Percentiles rank a stretch among this genome's conserved stretches.
phyloP scores from a whole-genome alignment of 2,888 invertebrate species.

The Papilio elwesi region DNA sequence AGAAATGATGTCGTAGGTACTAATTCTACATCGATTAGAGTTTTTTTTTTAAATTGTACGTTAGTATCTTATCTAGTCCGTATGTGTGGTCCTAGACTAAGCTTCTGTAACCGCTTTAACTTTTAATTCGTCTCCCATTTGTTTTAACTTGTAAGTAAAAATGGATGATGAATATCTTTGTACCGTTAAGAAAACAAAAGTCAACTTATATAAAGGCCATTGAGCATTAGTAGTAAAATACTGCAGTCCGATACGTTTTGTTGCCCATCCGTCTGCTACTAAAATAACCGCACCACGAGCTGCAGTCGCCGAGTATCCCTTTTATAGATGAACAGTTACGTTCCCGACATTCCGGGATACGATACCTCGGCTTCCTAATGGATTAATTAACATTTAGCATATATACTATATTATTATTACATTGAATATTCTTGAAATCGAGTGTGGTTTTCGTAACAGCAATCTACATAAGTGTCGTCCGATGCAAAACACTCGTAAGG shows the following conservation, averaged over 20 bases:
- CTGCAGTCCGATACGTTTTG: background rate
- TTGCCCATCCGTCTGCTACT: slow-evolving; percentile 31
- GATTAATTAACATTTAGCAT: slow-evolving; percentile 56
- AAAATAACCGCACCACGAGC: slow-evolving; percentile 32
- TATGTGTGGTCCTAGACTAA: too few relatives aligned
- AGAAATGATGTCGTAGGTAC: background rate
- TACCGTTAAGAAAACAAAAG: background rate
- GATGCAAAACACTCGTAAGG: slow-evolving; percentile 12
- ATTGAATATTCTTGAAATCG: background rate
- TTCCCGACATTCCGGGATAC: slow-evolving; percentile 54
- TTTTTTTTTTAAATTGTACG: background rate
- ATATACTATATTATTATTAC: too few relatives aligned
- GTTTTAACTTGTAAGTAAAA: too few relatives aligned
- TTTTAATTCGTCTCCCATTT: too few relatives aligned
- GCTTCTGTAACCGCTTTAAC: too few relatives aligned
- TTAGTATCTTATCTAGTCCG: background rate
- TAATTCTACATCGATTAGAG: background rate
- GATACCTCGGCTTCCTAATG: slow-evolving; percentile 45
- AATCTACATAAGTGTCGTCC: slow-evolving; percentile 17
- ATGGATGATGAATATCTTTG: too few relatives aligned
- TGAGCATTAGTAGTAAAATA: background rate
- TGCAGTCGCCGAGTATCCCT: slow-evolving; percentile 49
- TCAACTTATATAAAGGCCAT: background rate
- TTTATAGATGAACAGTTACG: slow-evolving; percentile 63
- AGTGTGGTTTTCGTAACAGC: background rate